These are phyloP conservation scores for Lipotes vexillifer DNA, from an alignment of 2,113 vertebrate species.

Conservation along the genomic window DNA sequence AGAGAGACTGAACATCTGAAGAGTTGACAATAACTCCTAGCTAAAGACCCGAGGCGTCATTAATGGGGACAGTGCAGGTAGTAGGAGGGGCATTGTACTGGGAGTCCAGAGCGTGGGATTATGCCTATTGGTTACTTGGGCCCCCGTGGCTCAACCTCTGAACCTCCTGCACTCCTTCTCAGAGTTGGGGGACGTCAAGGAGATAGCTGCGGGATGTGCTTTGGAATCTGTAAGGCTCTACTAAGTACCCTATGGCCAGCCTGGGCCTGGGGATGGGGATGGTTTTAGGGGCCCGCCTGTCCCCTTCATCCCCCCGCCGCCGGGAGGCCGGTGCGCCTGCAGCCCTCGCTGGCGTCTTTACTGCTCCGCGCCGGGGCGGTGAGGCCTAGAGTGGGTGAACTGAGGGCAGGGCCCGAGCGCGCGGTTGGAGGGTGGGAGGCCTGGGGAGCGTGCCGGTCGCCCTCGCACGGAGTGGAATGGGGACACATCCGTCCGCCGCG, in stretches of 20 bases:
- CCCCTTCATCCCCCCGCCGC: neutral
- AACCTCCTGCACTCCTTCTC: neutral
- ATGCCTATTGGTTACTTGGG: neutral
- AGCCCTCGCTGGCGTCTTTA: neutral
- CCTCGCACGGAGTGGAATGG: accelerated
- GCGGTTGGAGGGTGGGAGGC: neutral
- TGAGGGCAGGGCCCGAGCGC: accelerated
- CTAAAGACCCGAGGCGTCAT: too few relatives aligned
- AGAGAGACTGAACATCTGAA: neutral
- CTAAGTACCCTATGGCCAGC: neutral
- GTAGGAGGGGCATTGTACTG: neutral
- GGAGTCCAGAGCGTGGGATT: neutral
- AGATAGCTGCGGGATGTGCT: neutral
- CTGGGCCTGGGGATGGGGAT: accelerated
- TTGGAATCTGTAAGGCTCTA: neutral
- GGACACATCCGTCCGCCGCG: neutral
- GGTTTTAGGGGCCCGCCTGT: neutral
- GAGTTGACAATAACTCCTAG: neutral
- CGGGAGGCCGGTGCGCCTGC: neutral
- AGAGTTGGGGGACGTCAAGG: neutral
- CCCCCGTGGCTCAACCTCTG: neutral
- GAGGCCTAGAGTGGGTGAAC: too few relatives aligned
- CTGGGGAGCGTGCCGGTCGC: neutral
- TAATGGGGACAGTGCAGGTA: accelerated
- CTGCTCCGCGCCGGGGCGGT: neutral